Evolutionary conservation across 2,888 invertebrate genomes (phyloP), one percentile per base, ranked within the genome.

Genomic region (Drosophila incognita): DNA sequence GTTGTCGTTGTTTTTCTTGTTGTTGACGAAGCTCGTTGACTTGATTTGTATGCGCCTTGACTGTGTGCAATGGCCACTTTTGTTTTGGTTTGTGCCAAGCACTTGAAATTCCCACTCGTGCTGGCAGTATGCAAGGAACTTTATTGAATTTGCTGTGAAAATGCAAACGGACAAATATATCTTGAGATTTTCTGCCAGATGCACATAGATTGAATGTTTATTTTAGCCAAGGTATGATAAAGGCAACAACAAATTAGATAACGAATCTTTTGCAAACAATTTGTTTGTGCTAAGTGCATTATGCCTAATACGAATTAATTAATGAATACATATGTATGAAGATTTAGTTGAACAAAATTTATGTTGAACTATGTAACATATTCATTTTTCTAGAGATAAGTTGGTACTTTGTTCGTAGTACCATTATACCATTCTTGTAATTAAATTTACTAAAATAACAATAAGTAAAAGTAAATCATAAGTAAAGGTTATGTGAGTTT

Each of bases 21-120:
- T 81, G 68, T 49, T 67, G 58, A 27, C 29, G 56, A n/a, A 40
- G 61, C 53, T 53, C 56, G 69, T 79, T 57, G 46, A 61, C 64
- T 87, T 89, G 84, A 87, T 83, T 83, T 83, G 83, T 85, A 87
- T 83, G 88, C 79, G 85, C 64, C 74, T 71, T 77, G 89, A 69
- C 78, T 71, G 60, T 52, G 46, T 77, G 82, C 83, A 83, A 74
- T 48, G 71, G 84, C 87, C 90, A 90, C 83, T 82, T 75, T 75
- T 79, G 86, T 70, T 78, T 83, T 83, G 78, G 69, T 72, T 69
- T 74, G 62, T 49, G 68, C 60, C 68, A 61, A 68, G 46, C 66
- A 69, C 80, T 87, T 73, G 85, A 69, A 72, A 88, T 76, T 76
- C 70, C 81, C 86, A 29, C 59, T 59, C 72, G 63, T 54, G 21